phyloP scores from a whole-genome alignment of 2,113 vertebrate species.

The Tor tambroides region DNA sequence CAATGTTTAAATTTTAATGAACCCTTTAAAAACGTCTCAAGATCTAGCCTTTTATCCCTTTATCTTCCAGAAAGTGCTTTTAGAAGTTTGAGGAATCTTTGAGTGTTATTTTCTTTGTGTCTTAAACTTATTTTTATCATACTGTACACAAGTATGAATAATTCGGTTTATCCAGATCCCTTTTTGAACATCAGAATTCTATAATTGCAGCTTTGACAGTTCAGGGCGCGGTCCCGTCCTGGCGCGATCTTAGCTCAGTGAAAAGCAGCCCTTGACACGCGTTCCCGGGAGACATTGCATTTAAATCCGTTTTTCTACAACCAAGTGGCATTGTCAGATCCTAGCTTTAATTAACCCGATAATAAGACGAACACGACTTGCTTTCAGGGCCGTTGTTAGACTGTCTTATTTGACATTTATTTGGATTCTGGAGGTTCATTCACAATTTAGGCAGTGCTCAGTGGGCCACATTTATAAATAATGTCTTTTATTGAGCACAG shows the following conservation, averaged over 20 bases:
- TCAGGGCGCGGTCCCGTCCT: slow-evolving; percentile 77
- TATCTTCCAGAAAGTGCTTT: slow-evolving; percentile 78
- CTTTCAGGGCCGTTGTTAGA: slow-evolving; percentile 84
- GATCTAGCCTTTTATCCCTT: slow-evolving; percentile 76
- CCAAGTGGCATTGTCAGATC: slow-evolving; percentile 99
- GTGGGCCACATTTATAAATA: slow-evolving; percentile 36
- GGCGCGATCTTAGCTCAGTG: slow-evolving; percentile 80
- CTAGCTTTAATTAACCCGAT: slow-evolving; percentile 99
- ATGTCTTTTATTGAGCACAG: slow-evolving; percentile 12
- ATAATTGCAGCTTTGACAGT: slow-evolving; percentile 90
- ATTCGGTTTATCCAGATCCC: slow-evolving; percentile 76
- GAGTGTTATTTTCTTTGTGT: slow-evolving; percentile 80
- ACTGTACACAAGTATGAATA: slow-evolving; percentile 82
- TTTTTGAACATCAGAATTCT: slow-evolving; percentile 91
- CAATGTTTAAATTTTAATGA: slow-evolving; percentile 90
- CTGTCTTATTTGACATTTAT: slow-evolving; percentile 84
- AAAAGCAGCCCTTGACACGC: slow-evolving; percentile 94
- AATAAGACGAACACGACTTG: slow-evolving; percentile 96
- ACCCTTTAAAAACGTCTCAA: slow-evolving; percentile 83
- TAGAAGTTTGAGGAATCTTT: slow-evolving; percentile 71
- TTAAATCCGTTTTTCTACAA: slow-evolving; percentile 99
- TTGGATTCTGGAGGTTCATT: slow-evolving; percentile 77
- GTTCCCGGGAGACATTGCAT: slow-evolving; percentile 94
- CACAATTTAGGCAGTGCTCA: slow-evolving; percentile 47
- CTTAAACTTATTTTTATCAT: slow-evolving; percentile 78